Evolutionary conservation across 92 coral and sea anemone species (phyloP).

Genomic region (Micromussa lordhowensis): DNA sequence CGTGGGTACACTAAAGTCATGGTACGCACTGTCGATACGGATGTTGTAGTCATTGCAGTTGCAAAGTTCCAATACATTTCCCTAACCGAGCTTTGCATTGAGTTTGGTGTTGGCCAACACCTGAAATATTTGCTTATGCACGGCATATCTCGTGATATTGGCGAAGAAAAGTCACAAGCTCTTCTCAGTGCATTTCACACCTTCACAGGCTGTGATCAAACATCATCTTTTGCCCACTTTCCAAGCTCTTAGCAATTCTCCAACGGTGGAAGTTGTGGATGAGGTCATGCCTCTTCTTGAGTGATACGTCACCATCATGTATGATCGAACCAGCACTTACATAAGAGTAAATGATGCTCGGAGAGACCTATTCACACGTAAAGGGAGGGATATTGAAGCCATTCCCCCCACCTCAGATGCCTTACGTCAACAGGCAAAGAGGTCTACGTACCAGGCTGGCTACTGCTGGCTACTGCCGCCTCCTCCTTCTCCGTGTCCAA

Average conservation of each 20-base stretch:
- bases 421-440: slow-evolving; percentile 59
- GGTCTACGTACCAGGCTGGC: slow-evolving; percentile 27
- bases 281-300: slow-evolving; percentile 48
- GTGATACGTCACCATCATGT: slow-evolving; percentile 51
- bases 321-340: slow-evolving; percentile 62
- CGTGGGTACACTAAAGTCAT: background rate
- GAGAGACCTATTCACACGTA: slow-evolving; percentile 69
- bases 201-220: slow-evolving; percentile 75
- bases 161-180: slow-evolving; percentile 60
- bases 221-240: slow-evolving; percentile 61
- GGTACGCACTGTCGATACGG: slow-evolving; percentile 62
- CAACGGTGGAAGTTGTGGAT: slow-evolving; percentile 19
- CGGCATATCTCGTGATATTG: slow-evolving; percentile 36
- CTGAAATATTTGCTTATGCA: slow-evolving; percentile 57
- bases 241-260: slow-evolving; percentile 24
- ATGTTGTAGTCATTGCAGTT: slow-evolving; percentile 60
- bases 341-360: slow-evolving; percentile 60
- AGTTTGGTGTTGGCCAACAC: slow-evolving; percentile 74
- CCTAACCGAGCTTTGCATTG: slow-evolving; percentile 57
- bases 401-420: slow-evolving; percentile 67
- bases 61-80: slow-evolving; percentile 28
- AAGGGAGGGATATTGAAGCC: slow-evolving; percentile 66
- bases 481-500: slow-evolving; percentile 41
- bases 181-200: slow-evolving; percentile 67
- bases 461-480: slow-evolving; percentile 43